phyloP scores from a whole-genome alignment of 2,888 invertebrate genomes.

The Cerastoderma edule region DNA sequence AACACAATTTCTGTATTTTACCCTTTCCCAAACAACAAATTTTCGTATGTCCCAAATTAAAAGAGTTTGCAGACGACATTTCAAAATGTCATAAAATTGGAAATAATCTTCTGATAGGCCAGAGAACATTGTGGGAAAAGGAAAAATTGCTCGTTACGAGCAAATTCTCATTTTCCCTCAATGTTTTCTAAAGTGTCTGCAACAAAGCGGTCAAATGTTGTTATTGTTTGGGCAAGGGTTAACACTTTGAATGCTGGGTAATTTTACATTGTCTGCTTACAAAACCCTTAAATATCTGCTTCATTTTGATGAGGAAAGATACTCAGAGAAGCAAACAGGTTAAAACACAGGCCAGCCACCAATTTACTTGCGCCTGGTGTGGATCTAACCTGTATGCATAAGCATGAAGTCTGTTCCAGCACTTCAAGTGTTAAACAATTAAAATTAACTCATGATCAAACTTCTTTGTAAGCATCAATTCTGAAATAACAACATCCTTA shows the following conservation, averaged over 20 bases:
- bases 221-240: not conserved
- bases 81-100: too few relatives aligned
- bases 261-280: not conserved
- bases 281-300: not conserved
- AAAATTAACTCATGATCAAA: too few relatives aligned
- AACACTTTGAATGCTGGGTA: not conserved
- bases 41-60: not conserved
- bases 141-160: slow-evolving; percentile 3
- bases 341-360: too few relatives aligned
- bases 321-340: not conserved
- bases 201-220: not conserved
- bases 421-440: too few relatives aligned
- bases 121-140: slow-evolving; percentile 4
- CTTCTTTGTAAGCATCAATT: too few relatives aligned
- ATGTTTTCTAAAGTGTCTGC: not conserved
- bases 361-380: too few relatives aligned
- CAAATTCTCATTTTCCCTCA: not conserved
- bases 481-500: too few relatives aligned
- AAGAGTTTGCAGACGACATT: not conserved
- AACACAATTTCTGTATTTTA: too few relatives aligned
- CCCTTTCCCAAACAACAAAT: too few relatives aligned
- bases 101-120: not conserved
- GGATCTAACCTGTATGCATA: too few relatives aligned
- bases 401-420: too few relatives aligned
- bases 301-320: not conserved